Evolutionary conservation across 2,888 invertebrate genomes (phyloP).

Genomic region (Omphaloscelis lunosa): DNA sequence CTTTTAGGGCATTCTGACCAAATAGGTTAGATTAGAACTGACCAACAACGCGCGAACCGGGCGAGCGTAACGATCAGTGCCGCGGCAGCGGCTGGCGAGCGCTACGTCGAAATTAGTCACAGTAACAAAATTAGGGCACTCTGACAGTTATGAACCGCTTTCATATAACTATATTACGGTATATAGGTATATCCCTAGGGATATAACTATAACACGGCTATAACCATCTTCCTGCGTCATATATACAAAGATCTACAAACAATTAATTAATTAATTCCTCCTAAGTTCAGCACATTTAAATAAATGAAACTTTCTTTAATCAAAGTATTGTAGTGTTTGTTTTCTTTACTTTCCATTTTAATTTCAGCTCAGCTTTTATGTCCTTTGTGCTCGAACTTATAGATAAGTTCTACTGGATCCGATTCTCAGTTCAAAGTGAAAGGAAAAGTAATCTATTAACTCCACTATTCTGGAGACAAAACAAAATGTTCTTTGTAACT

Average conservation of each 20-base stretch:
- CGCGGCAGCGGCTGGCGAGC: too few relatives aligned
- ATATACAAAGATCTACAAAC: neutral
- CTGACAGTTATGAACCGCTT: too few relatives aligned
- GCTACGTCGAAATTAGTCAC: too few relatives aligned
- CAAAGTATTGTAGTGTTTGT: constrained; percentile 24
- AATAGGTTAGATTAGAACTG: too few relatives aligned
- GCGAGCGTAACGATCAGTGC: too few relatives aligned
- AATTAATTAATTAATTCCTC: neutral
- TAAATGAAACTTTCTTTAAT: constrained; percentile 28
- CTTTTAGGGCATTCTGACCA: too few relatives aligned
- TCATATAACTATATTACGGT: too few relatives aligned
- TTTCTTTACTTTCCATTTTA: constrained; percentile 40
- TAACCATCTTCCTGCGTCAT: too few relatives aligned
- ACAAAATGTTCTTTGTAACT: constrained; percentile 35
- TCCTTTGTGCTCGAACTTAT: constrained; percentile 11
- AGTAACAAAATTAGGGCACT: too few relatives aligned
- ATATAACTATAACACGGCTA: too few relatives aligned
- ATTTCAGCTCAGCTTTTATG: constrained; percentile 27
- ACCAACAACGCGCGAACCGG: too few relatives aligned
- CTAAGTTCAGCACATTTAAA: neutral
- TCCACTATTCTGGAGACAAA: constrained; percentile 17
- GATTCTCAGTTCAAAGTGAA: constrained; percentile 19
- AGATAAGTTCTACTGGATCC: constrained; percentile 19
- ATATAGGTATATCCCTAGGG: too few relatives aligned
- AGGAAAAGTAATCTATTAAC: constrained; percentile 22